A percentile compares a stretch with the other conserved stretches of the same genome.
Evolutionary conservation across 2,113 vertebrate genomes (phyloP).

Genomic region (Callopanchax toddi): DNA sequence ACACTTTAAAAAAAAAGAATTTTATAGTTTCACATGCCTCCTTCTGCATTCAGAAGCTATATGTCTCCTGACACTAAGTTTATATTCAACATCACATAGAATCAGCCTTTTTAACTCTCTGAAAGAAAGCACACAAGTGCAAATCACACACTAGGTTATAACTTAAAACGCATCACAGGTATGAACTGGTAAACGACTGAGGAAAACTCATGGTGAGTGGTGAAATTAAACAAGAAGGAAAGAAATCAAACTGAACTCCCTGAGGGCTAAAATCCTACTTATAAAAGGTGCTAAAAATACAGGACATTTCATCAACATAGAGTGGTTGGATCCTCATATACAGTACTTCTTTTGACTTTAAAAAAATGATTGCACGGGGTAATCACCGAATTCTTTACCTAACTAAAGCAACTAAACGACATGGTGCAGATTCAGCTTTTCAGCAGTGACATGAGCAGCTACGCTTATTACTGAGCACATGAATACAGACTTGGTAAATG

Average conservation of each 20-base stretch:
- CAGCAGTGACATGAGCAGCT: constrained; percentile 36
- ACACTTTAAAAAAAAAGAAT: too few relatives aligned
- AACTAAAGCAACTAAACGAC: constrained; percentile 32
- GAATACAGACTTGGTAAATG: constrained; percentile 32
- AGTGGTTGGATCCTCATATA: constrained; percentile 43
- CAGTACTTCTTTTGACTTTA: constrained; percentile 46
- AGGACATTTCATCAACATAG: constrained; percentile 29
- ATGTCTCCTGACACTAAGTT: not conserved
- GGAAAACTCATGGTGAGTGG: constrained; percentile 18
- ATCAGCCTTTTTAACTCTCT: not conserved
- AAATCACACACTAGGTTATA: not conserved
- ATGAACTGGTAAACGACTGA: constrained; percentile 12
- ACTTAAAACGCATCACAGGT: constrained; percentile 17
- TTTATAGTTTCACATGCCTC: not conserved
- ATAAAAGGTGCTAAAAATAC: constrained; percentile 24
- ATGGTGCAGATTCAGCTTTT: constrained; percentile 37
- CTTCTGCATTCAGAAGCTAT: not conserved
- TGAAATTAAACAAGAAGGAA: constrained; percentile 4
- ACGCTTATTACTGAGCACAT: constrained; percentile 7
- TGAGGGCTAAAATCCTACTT: constrained; percentile 76
- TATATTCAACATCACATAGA: not conserved
- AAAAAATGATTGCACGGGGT: constrained; percentile 47
- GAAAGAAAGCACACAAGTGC: constrained; percentile 2
- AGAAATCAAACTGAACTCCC: constrained; percentile 61
- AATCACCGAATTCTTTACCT: constrained; percentile 22